Evolutionary conservation across 1,140 invertebrate genomes (phyloP).

Genomic region (Leptinotarsa defecta): DNA sequence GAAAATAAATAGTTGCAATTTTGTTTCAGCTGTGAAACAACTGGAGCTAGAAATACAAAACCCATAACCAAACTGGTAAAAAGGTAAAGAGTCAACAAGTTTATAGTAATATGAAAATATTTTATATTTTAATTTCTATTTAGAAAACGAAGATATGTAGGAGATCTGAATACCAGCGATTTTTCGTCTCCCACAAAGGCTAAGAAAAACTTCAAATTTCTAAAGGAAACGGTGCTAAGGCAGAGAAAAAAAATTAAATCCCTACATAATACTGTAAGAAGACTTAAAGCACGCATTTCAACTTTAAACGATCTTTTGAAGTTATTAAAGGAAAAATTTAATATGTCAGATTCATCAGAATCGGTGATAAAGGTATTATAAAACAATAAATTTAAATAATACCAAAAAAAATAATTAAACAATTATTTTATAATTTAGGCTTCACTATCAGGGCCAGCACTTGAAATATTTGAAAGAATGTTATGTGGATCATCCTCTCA

Average conservation of each 20-base stretch:
- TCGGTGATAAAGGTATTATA: neutral
- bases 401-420: neutral
- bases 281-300: neutral
- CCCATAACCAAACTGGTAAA: too few species aligned
- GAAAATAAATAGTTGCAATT: too few species aligned
- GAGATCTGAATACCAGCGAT: slow-evolving; percentile 21
- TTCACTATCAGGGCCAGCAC: slow-evolving; percentile 9
- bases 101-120: too few species aligned
- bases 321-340: slow-evolving; percentile 19
- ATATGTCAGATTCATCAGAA: slow-evolving; percentile 3
- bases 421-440: slow-evolving; percentile 18
- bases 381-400: neutral
- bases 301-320: neutral
- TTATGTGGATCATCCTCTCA: neutral
- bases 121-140: slow-evolving; percentile 7
- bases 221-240: neutral
- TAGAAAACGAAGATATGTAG: slow-evolving; percentile 17
- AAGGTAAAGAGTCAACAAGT: too few species aligned
- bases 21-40: too few species aligned
- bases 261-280: slow-evolving; percentile 6
- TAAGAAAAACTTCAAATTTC: slow-evolving; percentile 9
- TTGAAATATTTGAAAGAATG: slow-evolving; percentile 20
- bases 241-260: slow-evolving; percentile 21
- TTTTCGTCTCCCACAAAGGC: slow-evolving; percentile 17
- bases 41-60: too few species aligned